Base-by-base conservation (phyloP, 2,888 invertebrate genomes). In the Mimas tiliae region DNA sequence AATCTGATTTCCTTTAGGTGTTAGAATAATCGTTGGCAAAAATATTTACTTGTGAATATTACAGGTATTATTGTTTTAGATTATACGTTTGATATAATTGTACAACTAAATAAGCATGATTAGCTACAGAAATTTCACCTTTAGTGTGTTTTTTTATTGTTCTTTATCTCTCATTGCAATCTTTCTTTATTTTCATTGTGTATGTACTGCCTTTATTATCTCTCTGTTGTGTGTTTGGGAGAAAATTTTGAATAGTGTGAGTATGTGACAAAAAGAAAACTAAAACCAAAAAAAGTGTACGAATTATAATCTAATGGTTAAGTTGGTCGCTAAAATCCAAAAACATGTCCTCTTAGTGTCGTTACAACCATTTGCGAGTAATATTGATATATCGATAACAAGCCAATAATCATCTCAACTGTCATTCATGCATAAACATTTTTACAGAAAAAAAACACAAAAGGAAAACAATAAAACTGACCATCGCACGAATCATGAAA, bases 401-500 rank as follows among this genome's bases (percentile, higher is more conserved):
- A 74, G 74, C 74, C 72, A 72, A 71, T 73, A 65, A 73, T 65
- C 64, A 65, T 62, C 62, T 69, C 68, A 63, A 62, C 67, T 67
- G 55, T 67, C 62, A 65, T 70, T 63, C 86, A 87, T 86, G 83
- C 84, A 87, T 69, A 74, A 74, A 79, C 72, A 74, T 70, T 70
- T 73, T 78, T 74, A 71, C 77, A 76, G 27, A 27, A 79, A 51
- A 52, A 52, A 33, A 52, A 81, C 83, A 85, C 79, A 84, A 78
- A 79, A 76, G 69, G 67, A 68, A 9, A 70, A 34, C 47, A 65
- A 48, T 9, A 63, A 65, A 53, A 73, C 68, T 66, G 53, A 50
- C 53, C 53, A 53, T 45, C 48, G 27, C 27, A 47, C 53, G 42
- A 53, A 62, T 50, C 9, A 58, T 48, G 53, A 55, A 47, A 62